Percentiles rank a stretch among this genome's conserved stretches.
phyloP scores from a whole-genome alignment of 1,140 invertebrate species.

The Platyura marginata region DNA sequence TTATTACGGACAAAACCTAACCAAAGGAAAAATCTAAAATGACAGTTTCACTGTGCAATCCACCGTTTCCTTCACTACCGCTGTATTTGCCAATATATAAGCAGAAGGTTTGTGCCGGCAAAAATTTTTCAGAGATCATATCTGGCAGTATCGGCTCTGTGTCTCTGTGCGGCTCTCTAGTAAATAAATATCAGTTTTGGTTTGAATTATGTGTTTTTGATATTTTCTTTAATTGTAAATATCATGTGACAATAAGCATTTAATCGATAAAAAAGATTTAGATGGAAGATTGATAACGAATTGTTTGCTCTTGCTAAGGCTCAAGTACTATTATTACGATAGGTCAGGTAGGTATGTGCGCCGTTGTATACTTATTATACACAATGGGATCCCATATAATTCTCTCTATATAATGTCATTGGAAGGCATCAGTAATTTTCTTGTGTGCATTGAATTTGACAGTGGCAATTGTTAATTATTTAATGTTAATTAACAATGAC shows the following conservation, averaged over 20 bases:
- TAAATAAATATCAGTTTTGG: neutral
- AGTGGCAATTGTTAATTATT: too few relatives aligned
- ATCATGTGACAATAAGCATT: constrained; percentile 3
- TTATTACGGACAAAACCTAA: neutral
- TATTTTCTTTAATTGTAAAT: constrained; percentile 1
- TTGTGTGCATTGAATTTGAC: too few relatives aligned
- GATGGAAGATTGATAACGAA: neutral
- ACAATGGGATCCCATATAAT: neutral
- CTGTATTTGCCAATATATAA: neutral
- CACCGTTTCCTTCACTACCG: neutral
- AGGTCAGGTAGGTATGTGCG: neutral
- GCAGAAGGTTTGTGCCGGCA: neutral
- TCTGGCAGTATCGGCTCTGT: neutral
- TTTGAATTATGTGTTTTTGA: constrained; percentile 2
- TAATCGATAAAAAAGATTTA: constrained; percentile 1
- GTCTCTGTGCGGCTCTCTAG: neutral
- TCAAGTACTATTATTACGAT: neutral
- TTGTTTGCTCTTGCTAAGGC: neutral
- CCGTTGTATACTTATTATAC: neutral
- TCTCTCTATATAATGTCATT: neutral
- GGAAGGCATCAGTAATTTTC: neutral
- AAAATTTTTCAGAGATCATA: neutral
- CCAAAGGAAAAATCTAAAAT: neutral
- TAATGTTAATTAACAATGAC: too few relatives aligned
- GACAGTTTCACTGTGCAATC: neutral